These are phyloP conservation scores for Torymus tubicola DNA, from an alignment of 2,888 invertebrate species.

Conservation along the genomic window DNA sequence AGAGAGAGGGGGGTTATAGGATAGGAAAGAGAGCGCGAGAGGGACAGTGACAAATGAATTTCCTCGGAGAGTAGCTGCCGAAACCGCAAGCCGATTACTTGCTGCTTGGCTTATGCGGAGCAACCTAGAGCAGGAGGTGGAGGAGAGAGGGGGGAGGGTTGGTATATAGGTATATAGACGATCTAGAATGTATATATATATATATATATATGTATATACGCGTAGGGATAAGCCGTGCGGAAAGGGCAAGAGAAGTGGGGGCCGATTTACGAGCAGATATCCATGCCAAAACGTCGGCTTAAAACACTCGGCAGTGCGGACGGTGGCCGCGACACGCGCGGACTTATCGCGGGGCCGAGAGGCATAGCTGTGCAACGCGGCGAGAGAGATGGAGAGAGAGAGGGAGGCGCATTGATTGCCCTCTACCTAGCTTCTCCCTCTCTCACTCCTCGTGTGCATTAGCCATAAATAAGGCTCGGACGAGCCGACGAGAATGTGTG, in stretches of 20 bases:
- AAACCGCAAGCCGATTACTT: constrained; percentile 56
- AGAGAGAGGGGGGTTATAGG: too few relatives aligned
- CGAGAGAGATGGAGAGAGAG: not conserved
- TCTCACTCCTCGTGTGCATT: not conserved
- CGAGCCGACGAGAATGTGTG: too few relatives aligned
- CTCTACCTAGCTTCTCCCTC: too few relatives aligned
- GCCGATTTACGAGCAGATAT: constrained; percentile 56
- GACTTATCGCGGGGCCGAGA: constrained; percentile 39
- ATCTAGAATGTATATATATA: too few relatives aligned
- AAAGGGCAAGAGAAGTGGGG: not conserved
- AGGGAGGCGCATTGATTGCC: constrained; percentile 32
- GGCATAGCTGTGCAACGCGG: not conserved
- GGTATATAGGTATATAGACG: not conserved
- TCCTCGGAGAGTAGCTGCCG: constrained; percentile 51
- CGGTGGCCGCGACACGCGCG: constrained; percentile 33
- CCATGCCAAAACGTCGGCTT: constrained; percentile 56
- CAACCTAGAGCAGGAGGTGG: not conserved
- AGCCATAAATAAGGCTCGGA: constrained; percentile 40
- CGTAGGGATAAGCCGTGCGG: constrained; percentile 9
- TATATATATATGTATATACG: not conserved
- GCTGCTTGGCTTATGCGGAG: constrained; percentile 46
- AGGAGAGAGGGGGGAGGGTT: not conserved
- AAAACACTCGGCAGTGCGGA: constrained; percentile 40
- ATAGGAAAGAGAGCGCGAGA: not conserved
- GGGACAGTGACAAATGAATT: constrained; percentile 58